Evolutionary conservation across 2,888 invertebrate species (phyloP), one percentile per base, ranked within the genome.

Genomic region (Rhynchonema sp.): DNA sequence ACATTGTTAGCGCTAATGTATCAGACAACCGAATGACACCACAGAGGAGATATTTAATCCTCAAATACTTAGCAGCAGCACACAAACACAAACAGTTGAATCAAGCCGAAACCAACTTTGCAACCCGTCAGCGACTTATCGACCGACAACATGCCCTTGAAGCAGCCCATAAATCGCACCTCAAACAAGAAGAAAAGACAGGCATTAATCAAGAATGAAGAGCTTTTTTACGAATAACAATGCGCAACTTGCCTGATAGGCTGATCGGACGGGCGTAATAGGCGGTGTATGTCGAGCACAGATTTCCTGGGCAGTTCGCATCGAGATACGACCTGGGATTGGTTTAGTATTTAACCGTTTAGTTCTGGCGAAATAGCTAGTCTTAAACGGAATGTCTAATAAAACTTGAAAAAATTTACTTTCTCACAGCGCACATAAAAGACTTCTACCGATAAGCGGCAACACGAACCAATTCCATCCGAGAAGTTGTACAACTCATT

Each of bases 131-230:
- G 59, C 27, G 60, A 61, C 26, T 67, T 66, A 59, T 69, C 68
- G 38, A 70, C 64, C 0, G 66, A 64, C 52, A 72, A 57, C 55
- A 72, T 66, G 46, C 72, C 72, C 58, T 72, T 72, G 65, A 67
- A 70, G 1, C 72, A 49, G 0, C 72, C 72, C 58, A 64, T 66
- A 63, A 67, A 70, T 28, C 72, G 65, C 38, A 71, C 64, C 64
- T 68, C 60, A 46, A 64, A 53, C 17, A 6, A 17, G 6, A 38
- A 38, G 38, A 38, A 17, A 38, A 6, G 6, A 13, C 38, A n/a
- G 38, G 17, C 9, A 38, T 17, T 38, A 17, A 17, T 38, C 9
- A 38, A 13, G 38, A 38, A 6, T 6, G 38, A 17, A 38, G 38
- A 38, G 38, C 38, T 13, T 38, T 38, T 6, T 38, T 38, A 13